Evolutionary conservation across 2,113 vertebrate genomes (phyloP).

Genomic region (Irena cyanogastra): DNA sequence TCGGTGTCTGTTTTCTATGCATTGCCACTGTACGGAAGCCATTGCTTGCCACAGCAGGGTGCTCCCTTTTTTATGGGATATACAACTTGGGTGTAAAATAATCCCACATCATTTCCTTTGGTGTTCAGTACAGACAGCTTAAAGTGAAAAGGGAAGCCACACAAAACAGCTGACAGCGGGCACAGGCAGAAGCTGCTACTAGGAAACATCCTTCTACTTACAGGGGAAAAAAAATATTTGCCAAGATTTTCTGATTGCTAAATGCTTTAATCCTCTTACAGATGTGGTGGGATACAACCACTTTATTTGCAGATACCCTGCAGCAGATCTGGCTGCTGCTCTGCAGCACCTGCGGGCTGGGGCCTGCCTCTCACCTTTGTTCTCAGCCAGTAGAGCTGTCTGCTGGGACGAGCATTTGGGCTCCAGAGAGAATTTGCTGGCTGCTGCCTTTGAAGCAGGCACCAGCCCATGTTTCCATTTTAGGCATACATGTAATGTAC

Average conservation of each 20-base stretch:
- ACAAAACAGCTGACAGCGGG: neutral
- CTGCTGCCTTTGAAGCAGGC: slow-evolving; percentile 32
- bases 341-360: neutral
- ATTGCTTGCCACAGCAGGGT: slow-evolving; percentile 53
- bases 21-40: slow-evolving; percentile 44
- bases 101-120: slow-evolving; percentile 41
- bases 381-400: neutral
- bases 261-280: neutral
- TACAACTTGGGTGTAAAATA: slow-evolving; percentile 61
- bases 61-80: slow-evolving; percentile 45
- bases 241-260: neutral
- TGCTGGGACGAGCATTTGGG: slow-evolving; percentile 3
- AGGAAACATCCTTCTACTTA: neutral
- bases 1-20: slow-evolving; percentile 39
- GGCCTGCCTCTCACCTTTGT: neutral
- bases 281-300: neutral
- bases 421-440: slow-evolving; percentile 15
- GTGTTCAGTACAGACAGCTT: slow-evolving; percentile 27
- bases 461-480: slow-evolving; percentile 18
- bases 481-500: neutral
- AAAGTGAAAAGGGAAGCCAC: slow-evolving; percentile 41
- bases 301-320: neutral
- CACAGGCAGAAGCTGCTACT: slow-evolving; percentile 6
- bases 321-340: neutral
- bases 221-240: neutral